Evolutionary conservation across 2,888 invertebrate genomes (phyloP), one percentile per base, ranked within the genome.

Genomic region (Abrostola tripartita): DNA sequence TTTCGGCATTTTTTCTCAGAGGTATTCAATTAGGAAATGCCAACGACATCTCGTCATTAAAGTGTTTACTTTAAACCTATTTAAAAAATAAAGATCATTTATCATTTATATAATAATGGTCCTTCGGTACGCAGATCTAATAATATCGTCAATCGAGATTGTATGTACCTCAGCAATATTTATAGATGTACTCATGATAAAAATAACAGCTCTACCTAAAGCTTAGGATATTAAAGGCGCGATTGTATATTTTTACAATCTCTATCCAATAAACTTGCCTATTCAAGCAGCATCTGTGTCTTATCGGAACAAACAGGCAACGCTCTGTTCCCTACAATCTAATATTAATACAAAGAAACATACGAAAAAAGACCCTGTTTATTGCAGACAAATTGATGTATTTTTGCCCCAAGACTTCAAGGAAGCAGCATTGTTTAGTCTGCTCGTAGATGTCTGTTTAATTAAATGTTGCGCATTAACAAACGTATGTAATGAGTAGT

Each of bases 391-490:
- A 55, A 59, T 49, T 9, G 6, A 0, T 50, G 55, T 41, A 49
- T 52, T 55, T 55, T 54, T 9, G 5, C 8, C 36, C 41, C 5
- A 42, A 40, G 5, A 24, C 57, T 42, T 52, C 36, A 11, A 44
- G 10, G 41, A 55, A 56, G 11, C 42, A 24, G 37, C 24, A 42
- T 38, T 52, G 52, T 59, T 52, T 52, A 59, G 52, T 59, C 52
- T 59, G n/a, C 5, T 8, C 36, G 42, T 52, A 35, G n/a, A 11
- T 58, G 37, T 42, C 5, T 47, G 59, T 44, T 57, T 54, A 50
- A 57, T 54, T 57, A 37, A 51, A 73, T 24, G 6, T 59, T 47
- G 50, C 35, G 37, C 61, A 53, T 35, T 35, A 47, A 42, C 24
- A 59, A 53, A 49, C 12, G 47, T 49, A 2, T 47, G 56, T 37